Conservation (phyloP, 2,113 vertebrate species). For the Periophthalmus modestus region DNA sequence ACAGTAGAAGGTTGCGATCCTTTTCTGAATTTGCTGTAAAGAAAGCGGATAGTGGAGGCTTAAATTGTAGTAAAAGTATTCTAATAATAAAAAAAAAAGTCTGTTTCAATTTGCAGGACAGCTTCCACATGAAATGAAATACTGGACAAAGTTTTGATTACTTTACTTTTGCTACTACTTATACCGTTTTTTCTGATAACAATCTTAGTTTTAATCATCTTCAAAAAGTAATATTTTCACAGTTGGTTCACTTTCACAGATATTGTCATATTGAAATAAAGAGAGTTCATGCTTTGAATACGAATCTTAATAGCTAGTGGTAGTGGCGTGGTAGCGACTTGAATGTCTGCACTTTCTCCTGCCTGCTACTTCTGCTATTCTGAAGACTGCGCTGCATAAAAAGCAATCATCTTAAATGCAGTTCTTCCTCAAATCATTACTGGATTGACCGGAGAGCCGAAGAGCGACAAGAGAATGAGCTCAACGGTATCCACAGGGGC, state of each 20-base stretch:
- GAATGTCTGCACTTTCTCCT: neutral
- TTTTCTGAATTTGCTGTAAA: no score
- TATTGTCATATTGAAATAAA: neutral
- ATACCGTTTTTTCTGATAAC: neutral
- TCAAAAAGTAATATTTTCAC: neutral
- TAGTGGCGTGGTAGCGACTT: neutral
- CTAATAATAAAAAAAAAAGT: no score
- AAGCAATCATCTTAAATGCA: neutral
- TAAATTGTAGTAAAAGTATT: no score
- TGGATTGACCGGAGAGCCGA: neutral
- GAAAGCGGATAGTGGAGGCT: no score
- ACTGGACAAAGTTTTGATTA: neutral
- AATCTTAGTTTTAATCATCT: neutral
- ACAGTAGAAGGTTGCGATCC: no score
- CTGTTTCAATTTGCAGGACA: no score
- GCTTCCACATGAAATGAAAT: no score
- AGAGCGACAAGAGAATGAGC: neutral
- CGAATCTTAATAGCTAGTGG: neutral
- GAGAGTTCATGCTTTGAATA: neutral
- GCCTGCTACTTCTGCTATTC: neutral
- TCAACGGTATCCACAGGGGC: neutral
- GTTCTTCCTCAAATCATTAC: conserved; percentile 3
- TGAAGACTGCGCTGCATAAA: neutral
- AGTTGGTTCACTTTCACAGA: neutral
- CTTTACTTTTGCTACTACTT: neutral